A percentile compares a stretch with the other conserved stretches of the same genome.
Evolutionary conservation across 2,797 vertebrate species (phyloP).

Genomic region (Dermochelys coriacea): DNA sequence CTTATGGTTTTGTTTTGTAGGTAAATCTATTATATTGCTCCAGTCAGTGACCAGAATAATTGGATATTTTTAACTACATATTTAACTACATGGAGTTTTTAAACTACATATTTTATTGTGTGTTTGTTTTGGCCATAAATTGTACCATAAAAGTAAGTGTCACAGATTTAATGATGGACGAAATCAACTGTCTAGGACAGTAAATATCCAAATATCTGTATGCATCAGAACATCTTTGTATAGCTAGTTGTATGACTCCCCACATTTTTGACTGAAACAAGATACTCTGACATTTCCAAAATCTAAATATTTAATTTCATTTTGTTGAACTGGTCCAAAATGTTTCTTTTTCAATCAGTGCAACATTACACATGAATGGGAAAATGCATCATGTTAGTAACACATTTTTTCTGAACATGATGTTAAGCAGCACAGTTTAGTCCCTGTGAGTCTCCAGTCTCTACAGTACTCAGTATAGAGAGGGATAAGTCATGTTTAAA

Average conservation of each 20-base stretch:
- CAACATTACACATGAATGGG: background rate
- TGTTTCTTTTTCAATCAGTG: background rate
- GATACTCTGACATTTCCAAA: background rate
- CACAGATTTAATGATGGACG: background rate
- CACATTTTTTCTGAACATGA: background rate
- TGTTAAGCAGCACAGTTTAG: background rate
- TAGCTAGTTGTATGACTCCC: background rate
- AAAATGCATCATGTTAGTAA: background rate
- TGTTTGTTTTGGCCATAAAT: background rate
- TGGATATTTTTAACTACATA: background rate
- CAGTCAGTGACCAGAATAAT: background rate
- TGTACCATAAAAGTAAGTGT: background rate
- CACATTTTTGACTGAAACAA: background rate
- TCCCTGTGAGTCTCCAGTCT: background rate
- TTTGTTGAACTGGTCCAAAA: background rate
- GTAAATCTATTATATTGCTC: background rate
- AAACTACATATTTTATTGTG: background rate
- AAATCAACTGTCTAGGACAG: too few species aligned
- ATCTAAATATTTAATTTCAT: background rate
- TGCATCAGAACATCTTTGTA: background rate
- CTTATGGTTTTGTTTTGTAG: background rate
- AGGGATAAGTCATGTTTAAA: background rate
- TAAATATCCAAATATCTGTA: background rate
- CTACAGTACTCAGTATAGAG: background rate
- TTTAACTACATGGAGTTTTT: background rate